Evolutionary conservation across 2,888 invertebrate species (phyloP).

Genomic region (Hirtodrosophila histrioides): DNA sequence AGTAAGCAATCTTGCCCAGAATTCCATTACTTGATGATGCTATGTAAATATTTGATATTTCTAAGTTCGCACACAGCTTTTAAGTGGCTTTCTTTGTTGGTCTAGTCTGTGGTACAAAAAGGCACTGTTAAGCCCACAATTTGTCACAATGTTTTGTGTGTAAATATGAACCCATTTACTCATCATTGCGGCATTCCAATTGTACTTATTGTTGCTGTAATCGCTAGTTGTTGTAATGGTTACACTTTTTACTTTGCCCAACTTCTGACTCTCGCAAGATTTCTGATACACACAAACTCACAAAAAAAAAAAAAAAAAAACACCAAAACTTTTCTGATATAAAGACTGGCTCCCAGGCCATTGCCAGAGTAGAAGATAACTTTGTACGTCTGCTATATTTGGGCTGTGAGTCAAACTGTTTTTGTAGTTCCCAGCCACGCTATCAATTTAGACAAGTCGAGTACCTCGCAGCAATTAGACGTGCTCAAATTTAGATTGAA

Average conservation of each 20-base stretch:
- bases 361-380: conserved; percentile 40
- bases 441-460: conserved; percentile 63
- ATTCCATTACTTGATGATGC: background rate
- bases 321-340: conserved; percentile 42
- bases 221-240: conserved; percentile 31
- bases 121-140: conserved; percentile 3
- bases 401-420: conserved; percentile 52
- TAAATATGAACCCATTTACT: conserved; percentile 56
- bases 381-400: conserved; percentile 39
- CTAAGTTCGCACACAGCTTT: conserved; percentile 20
- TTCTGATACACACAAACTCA: conserved; percentile 33
- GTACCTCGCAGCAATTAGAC: conserved; percentile 50
- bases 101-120: conserved; percentile 2
- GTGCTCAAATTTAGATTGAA: conserved; percentile 21
- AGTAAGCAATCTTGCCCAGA: background rate
- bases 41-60: conserved; percentile 36
- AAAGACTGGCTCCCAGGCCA: conserved; percentile 26
- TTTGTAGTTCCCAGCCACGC: conserved; percentile 43
- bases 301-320: conserved; percentile 1
- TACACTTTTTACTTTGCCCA: conserved; percentile 42
- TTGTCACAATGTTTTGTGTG: conserved; percentile 40
- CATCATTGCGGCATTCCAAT: conserved; percentile 35
- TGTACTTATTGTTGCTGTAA: conserved; percentile 44
- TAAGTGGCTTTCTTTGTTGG: conserved; percentile 38
- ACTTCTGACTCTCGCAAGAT: conserved; percentile 65